Evolutionary conservation across 1,140 invertebrate species (phyloP).

Genomic region (Drosophila subobscura): DNA sequence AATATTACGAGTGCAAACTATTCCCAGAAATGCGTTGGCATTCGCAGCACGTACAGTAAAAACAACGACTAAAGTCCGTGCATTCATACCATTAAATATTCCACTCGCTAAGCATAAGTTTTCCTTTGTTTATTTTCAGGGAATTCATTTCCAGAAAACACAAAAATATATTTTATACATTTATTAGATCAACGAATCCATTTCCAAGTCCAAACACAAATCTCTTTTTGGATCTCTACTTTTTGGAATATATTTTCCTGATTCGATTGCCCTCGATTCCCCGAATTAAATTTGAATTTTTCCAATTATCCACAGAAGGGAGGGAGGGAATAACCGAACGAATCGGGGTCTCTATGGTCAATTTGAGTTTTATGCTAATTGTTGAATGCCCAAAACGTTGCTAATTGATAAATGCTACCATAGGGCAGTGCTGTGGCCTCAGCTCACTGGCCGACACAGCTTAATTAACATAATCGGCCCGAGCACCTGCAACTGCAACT

Average conservation of each 20-base stretch:
- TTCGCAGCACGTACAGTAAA: too few relatives aligned
- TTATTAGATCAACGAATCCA: neutral
- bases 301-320: too few relatives aligned
- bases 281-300: conserved; percentile 15
- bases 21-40: too few relatives aligned
- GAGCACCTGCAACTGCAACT: conserved; percentile 53
- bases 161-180: too few relatives aligned
- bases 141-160: too few relatives aligned
- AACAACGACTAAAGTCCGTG: too few relatives aligned
- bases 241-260: conserved; percentile 24
- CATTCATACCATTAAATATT: too few relatives aligned
- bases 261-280: conserved; percentile 22
- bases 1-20: too few relatives aligned
- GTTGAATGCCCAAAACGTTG: conserved; percentile 41
- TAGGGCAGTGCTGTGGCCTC: neutral
- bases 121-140: too few relatives aligned
- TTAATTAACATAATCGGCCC: conserved; percentile 60
- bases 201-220: conserved; percentile 26
- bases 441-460: neutral
- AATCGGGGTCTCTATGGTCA: conserved; percentile 15
- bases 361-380: conserved; percentile 54
- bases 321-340: too few relatives aligned
- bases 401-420: conserved; percentile 67
- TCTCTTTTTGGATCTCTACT: neutral
- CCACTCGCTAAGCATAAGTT: too few relatives aligned